phyloP scores from a whole-genome alignment of 2,113 vertebrate species.

The Rhinopithecus roxellana region DNA sequence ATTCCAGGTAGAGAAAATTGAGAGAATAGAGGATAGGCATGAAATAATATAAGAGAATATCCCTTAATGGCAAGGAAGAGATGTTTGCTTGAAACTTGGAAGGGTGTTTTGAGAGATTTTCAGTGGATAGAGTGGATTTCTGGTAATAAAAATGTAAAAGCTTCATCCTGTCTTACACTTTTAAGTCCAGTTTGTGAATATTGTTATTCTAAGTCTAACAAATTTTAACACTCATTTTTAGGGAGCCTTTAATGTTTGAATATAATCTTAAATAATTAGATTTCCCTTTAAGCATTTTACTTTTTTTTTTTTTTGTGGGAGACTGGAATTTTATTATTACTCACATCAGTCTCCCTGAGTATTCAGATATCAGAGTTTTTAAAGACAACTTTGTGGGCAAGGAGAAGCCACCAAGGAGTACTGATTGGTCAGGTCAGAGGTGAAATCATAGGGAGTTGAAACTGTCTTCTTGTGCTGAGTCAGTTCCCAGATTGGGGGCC shows the following conservation, averaged over 20 bases:
- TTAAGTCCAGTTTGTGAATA: not conserved
- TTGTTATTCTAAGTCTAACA: not conserved
- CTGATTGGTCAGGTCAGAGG: no score
- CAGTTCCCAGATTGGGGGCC: no score
- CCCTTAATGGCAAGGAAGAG: not conserved
- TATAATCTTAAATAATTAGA: conserved; percentile 1
- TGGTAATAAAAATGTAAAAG: not conserved
- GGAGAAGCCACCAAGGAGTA: no score
- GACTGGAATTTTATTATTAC: no score
- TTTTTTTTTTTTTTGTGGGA: no score
- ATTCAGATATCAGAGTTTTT: no score
- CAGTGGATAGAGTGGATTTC: not conserved
- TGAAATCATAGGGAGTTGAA: no score
- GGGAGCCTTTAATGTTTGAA: not conserved
- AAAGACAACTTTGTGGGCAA: no score
- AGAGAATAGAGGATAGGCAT: not conserved
- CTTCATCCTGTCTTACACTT: not conserved
- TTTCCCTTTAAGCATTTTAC: not conserved
- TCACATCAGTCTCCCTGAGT: no score
- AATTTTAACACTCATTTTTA: not conserved
- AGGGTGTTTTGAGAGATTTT: not conserved
- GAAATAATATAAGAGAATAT: not conserved
- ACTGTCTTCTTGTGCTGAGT: no score
- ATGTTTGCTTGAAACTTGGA: not conserved
- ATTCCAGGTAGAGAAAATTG: not conserved